Percentiles rank a stretch among this genome's conserved stretches.
Evolutionary conservation across 2,797 vertebrate species (phyloP).

Genomic region (Ceyx erithaca): DNA sequence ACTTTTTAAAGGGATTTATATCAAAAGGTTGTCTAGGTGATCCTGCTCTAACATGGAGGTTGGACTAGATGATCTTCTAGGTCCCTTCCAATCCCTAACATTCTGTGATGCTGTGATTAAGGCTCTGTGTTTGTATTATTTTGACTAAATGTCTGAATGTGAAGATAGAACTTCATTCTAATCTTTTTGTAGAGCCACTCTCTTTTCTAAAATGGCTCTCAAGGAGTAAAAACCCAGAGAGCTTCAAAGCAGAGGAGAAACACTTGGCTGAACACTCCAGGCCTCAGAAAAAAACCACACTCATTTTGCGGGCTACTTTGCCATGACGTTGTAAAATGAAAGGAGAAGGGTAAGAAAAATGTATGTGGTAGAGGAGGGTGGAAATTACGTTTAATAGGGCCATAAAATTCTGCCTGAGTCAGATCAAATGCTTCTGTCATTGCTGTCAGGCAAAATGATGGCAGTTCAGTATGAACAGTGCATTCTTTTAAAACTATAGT

Average conservation of each 20-base stretch:
- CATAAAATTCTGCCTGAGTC: constrained; percentile 55
- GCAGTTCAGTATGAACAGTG: constrained; percentile 38
- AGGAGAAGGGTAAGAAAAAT: not conserved
- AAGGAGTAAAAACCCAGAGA: not conserved
- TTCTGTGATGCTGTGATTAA: not conserved
- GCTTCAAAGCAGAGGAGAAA: not conserved
- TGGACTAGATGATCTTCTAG: too few species aligned
- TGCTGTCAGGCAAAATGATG: constrained; percentile 51
- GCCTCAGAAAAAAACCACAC: not conserved
- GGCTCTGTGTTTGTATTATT: not conserved
- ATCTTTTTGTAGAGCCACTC: not conserved
- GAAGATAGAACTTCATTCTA: not conserved
- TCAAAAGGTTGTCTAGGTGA: not conserved
- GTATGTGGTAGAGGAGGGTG: not conserved
- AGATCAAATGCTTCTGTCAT: constrained; percentile 56
- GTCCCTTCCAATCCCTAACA: too few species aligned
- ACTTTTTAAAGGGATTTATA: not conserved
- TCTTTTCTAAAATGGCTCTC: not conserved
- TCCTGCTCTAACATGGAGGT: too few species aligned
- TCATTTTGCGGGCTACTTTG: not conserved
- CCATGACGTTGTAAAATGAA: not conserved
- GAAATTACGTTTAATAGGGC: constrained; percentile 40
- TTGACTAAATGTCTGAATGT: not conserved
- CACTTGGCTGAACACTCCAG: not conserved
- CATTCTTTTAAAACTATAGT: constrained; percentile 11